These are phyloP conservation scores for Andrena camellia DNA, from an alignment of 2,888 invertebrate genomes.

Conservation along the genomic window DNA sequence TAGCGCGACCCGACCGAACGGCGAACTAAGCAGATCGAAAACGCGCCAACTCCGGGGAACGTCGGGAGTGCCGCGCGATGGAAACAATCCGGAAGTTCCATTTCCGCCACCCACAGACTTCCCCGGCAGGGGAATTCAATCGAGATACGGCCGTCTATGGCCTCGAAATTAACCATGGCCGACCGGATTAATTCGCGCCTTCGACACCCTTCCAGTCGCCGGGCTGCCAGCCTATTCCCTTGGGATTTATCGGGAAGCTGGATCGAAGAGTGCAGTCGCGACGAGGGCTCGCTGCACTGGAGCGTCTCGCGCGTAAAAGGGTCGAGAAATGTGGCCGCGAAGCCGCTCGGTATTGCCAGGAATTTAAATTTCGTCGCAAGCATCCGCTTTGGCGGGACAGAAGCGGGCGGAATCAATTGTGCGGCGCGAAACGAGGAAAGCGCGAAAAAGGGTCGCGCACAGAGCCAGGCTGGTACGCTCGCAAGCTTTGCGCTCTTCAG, in stretches of 20 bases:
- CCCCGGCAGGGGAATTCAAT: constrained; percentile 48
- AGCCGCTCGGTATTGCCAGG: neutral
- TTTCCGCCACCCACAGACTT: constrained; percentile 64
- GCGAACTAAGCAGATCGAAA: constrained; percentile 26
- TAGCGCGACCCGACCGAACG: neutral
- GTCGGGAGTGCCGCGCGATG: constrained; percentile 22
- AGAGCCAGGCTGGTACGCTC: neutral
- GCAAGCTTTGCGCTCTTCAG: constrained; percentile 25
- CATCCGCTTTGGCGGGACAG: neutral
- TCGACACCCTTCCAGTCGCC: neutral
- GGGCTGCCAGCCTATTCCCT: neutral
- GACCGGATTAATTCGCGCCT: constrained; percentile 37
- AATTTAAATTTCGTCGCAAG: constrained; percentile 2
- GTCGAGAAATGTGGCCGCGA: neutral
- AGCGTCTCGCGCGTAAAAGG: no score
- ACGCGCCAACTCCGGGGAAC: constrained; percentile 18
- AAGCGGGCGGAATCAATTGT: constrained; percentile 30
- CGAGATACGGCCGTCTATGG: constrained; percentile 42
- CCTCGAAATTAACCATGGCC: constrained; percentile 43
- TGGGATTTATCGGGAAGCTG: neutral
- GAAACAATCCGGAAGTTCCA: constrained; percentile 72
- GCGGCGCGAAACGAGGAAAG: neutral
- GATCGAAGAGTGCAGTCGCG: neutral
- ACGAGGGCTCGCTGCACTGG: neutral
- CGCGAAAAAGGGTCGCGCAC: constrained; percentile 18